Conservation (phyloP, 1,140 invertebrate species). For the Acromyrmex echinatior region DNA sequence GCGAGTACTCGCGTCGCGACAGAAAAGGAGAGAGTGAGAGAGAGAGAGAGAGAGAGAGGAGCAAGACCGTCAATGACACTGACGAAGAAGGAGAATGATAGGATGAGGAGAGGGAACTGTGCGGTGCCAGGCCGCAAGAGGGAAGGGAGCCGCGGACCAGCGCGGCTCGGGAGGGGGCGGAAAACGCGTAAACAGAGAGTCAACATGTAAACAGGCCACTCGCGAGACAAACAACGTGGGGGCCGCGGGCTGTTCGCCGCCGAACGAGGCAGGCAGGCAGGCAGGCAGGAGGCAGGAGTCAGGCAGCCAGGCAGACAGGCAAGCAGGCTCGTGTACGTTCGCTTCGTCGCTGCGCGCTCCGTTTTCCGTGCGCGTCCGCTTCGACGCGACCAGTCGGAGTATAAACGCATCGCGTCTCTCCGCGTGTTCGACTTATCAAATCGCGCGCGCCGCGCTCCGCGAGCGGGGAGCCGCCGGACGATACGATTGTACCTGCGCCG, state of each 20-base stretch:
- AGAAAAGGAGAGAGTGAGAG: constrained; percentile 61
- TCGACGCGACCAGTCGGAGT: background rate
- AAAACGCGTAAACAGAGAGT: constrained; percentile 87
- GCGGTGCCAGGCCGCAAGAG: constrained; percentile 62
- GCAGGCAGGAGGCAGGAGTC: constrained; percentile 28
- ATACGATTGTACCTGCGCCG: constrained; percentile 47
- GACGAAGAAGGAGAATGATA: constrained; percentile 56
- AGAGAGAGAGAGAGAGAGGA: constrained; percentile 45
- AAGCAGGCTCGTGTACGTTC: constrained; percentile 60
- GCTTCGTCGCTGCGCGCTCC: constrained; percentile 64
- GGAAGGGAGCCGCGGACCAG: constrained; percentile 51
- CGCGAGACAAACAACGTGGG: constrained; percentile 87
- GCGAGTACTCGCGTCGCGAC: constrained; percentile 32
- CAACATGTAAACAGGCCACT: constrained; percentile 88
- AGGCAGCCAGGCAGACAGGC: constrained; percentile 34
- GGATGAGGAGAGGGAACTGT: constrained; percentile 46
- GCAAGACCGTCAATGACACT: constrained; percentile 33
- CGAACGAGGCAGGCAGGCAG: constrained; percentile 73
- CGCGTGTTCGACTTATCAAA: constrained; percentile 65
- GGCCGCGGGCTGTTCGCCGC: constrained; percentile 84
- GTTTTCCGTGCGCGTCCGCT: constrained; percentile 56
- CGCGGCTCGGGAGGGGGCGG: constrained; percentile 66
- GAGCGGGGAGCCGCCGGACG: background rate
- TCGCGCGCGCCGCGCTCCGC: constrained; percentile 42
- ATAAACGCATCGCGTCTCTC: constrained; percentile 10